Evolutionary conservation across 2,888 invertebrate species (phyloP).

Genomic region (Stomorhina lunata): DNA sequence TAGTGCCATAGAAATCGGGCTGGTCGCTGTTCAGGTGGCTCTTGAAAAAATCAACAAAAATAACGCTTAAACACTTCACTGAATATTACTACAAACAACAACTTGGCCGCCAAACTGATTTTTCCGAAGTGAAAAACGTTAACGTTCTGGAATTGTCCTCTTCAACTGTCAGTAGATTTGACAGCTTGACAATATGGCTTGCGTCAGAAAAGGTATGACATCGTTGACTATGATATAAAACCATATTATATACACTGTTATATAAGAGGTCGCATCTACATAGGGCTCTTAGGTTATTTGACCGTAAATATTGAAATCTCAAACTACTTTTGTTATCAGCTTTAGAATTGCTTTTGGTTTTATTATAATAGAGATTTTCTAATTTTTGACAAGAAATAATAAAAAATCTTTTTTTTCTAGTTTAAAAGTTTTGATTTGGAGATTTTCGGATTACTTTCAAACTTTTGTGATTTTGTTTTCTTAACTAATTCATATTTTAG

Average conservation of each 20-base stretch:
- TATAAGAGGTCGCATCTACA: constrained; percentile 83
- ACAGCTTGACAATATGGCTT: constrained; percentile 93
- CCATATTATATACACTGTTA: constrained; percentile 95
- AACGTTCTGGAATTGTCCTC: constrained; percentile 93
- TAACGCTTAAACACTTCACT: constrained; percentile 96
- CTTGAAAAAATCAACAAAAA: constrained; percentile 89
- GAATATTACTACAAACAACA: constrained; percentile 96
- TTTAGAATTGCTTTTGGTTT: too few species aligned
- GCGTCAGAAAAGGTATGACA: constrained; percentile 92
- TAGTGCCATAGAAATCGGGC: constrained; percentile 86
- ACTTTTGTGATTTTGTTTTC: too few species aligned
- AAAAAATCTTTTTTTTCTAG: too few species aligned
- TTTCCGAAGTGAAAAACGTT: constrained; percentile 92
- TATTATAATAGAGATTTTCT: too few species aligned
- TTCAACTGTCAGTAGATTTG: constrained; percentile 95
- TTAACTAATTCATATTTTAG: too few species aligned
- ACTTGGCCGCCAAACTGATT: constrained; percentile 96
- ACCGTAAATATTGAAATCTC: too few species aligned
- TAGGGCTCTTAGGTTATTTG: constrained; percentile 68
- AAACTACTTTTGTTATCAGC: too few species aligned
- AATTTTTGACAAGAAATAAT: too few species aligned
- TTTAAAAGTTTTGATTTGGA: too few species aligned
- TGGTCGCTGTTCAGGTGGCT: constrained; percentile 84
- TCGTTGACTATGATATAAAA: constrained; percentile 96
- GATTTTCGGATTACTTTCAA: too few species aligned